These are phyloP conservation scores for Okapia johnstoni DNA, from an alignment of 2,113 vertebrate species.

Conservation along the genomic window DNA sequence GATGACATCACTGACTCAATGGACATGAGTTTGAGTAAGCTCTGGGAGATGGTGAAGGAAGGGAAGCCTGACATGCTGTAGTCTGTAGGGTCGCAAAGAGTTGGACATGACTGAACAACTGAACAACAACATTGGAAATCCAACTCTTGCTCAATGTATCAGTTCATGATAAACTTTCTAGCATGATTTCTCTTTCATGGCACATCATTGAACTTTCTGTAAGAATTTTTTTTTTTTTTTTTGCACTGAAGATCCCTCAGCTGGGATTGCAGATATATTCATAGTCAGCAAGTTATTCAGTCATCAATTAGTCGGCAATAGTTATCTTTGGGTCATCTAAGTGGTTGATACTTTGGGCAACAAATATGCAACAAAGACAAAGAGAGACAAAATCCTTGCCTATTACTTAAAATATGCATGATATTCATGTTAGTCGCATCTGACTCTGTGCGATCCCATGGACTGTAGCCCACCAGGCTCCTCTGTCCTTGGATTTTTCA, in stretches of 20 bases:
- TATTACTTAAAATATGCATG: background rate
- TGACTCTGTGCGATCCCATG: background rate
- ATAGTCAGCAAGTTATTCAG: background rate
- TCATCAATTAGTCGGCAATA: background rate
- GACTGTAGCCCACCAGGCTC: background rate
- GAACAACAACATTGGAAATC: background rate
- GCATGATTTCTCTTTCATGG: background rate
- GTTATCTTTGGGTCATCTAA: background rate
- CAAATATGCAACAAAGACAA: background rate
- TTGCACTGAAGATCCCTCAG: background rate
- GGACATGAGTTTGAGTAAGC: background rate
- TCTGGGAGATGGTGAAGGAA: background rate
- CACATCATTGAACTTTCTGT: background rate
- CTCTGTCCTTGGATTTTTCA: background rate
- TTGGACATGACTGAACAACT: background rate
- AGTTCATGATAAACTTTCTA: too few species aligned
- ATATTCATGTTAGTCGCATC: rapidly evolving
- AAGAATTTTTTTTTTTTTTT: background rate
- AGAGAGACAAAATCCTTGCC: background rate
- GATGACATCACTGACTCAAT: background rate
- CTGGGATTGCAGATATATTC: background rate
- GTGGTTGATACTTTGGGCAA: background rate
- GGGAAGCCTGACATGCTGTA: background rate
- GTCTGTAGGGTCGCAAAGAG: background rate
- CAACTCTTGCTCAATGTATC: background rate